These are phyloP conservation scores for Micromys minutus DNA, from an alignment of 2,113 vertebrate species.

Conservation along the genomic window DNA sequence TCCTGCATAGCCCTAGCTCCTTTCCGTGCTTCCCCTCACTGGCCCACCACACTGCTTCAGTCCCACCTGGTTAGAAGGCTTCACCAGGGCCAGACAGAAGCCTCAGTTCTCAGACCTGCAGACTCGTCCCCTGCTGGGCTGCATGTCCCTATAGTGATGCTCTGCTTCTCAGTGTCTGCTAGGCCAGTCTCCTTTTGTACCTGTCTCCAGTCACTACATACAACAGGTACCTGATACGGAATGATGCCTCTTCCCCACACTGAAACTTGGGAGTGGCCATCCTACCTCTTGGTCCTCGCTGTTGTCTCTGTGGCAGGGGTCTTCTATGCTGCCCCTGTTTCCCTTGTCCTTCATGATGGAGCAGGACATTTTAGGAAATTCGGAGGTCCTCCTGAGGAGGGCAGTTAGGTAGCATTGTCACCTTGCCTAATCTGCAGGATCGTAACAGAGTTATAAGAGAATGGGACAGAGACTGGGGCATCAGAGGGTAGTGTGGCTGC, in stretches of 20 bases:
- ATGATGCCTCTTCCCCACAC: accelerated
- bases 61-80: not conserved
- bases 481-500: not conserved
- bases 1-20: no score
- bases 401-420: not conserved
- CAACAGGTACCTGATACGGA: no score
- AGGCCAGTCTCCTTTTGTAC: not conserved
- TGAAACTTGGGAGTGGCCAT: not conserved
- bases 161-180: not conserved
- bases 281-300: not conserved
- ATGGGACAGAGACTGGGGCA: not conserved
- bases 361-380: not conserved
- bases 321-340: not conserved
- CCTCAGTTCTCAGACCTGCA: not conserved
- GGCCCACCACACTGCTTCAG: not conserved
- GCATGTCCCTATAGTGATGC: not conserved
- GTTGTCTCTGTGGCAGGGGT: no score
- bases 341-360: not conserved
- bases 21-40: not conserved
- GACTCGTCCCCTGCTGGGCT: not conserved
- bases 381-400: not conserved
- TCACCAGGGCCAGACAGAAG: not conserved
- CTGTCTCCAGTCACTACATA: no score
- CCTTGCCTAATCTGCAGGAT: not conserved
- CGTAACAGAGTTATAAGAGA: no score